Conservation (phyloP, 2,888 invertebrate genomes). For the Dione juno region DNA sequence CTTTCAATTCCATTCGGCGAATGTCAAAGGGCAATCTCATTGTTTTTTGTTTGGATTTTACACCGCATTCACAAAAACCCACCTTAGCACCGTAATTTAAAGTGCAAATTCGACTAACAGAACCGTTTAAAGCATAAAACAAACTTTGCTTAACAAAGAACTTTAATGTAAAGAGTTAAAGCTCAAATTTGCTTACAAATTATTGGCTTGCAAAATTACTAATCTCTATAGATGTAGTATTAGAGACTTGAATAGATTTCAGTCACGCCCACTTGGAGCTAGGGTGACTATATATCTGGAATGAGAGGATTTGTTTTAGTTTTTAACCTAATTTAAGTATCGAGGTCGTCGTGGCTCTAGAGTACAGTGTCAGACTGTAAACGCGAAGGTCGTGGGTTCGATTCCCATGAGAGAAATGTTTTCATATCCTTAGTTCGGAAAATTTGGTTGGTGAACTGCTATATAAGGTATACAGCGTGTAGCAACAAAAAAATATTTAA, state of each 20-base stretch:
- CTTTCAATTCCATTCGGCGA: slow-evolving; percentile 52
- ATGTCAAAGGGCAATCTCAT: slow-evolving; percentile 56
- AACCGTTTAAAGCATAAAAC: background rate
- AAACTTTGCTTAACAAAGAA: background rate
- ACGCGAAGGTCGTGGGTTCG: too few relatives aligned
- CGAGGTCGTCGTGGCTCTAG: too few relatives aligned
- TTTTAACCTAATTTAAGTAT: background rate
- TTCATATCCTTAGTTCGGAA: too few relatives aligned
- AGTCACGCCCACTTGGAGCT: slow-evolving; percentile 30
- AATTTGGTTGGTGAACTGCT: too few relatives aligned
- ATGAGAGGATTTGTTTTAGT: background rate
- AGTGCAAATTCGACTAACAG: background rate
- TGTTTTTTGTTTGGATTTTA: slow-evolving; percentile 44
- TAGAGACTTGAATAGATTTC: slow-evolving; percentile 32
- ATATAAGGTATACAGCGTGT: too few relatives aligned
- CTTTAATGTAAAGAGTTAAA: background rate
- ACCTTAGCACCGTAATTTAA: background rate
- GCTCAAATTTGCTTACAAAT: background rate
- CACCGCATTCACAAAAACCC: background rate
- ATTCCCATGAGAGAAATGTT: too few relatives aligned
- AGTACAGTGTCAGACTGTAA: too few relatives aligned
- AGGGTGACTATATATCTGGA: slow-evolving; percentile 25
- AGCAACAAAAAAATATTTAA: too few relatives aligned
- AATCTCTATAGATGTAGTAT: slow-evolving; percentile 15
- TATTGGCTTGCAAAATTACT: background rate